Evolutionary conservation across 2,888 invertebrate species (phyloP).

Genomic region (Brachynemurus nebulosus): DNA sequence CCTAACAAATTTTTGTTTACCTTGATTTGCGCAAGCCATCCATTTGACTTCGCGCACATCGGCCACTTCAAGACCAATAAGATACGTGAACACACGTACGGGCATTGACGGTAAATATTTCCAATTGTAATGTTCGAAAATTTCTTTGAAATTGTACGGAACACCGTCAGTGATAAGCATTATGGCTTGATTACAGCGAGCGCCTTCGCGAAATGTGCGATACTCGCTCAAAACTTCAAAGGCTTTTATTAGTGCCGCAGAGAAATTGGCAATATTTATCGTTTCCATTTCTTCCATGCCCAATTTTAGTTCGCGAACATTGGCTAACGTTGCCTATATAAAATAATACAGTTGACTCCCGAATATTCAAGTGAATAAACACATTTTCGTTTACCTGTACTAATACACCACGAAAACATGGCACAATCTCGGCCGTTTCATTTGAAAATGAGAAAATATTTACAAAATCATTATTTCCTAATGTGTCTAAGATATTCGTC

Average conservation of each 20-base stretch:
- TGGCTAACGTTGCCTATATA: conserved; percentile 67
- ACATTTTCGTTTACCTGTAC: conserved; percentile 63
- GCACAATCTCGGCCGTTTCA: conserved; percentile 64
- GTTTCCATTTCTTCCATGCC: conserved; percentile 67
- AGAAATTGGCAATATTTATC: conserved; percentile 87
- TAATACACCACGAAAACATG: conserved; percentile 77
- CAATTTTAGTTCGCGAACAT: conserved; percentile 68
- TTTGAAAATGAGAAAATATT: conserved; percentile 89
- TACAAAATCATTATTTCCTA: conserved; percentile 96
- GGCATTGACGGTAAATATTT: conserved; percentile 56
- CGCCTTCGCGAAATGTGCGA: conserved; percentile 40
- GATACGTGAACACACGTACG: conserved; percentile 92
- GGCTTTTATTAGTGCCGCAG: conserved; percentile 73
- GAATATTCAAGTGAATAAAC: background rate
- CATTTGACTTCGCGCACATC: conserved; percentile 88
- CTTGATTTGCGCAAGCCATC: conserved; percentile 97
- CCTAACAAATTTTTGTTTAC: conserved; percentile 26
- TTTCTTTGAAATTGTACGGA: conserved; percentile 82
- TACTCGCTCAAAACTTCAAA: conserved; percentile 70
- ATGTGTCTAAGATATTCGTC: conserved; percentile 83
- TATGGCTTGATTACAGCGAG: conserved; percentile 66
- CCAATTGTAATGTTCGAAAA: conserved; percentile 87
- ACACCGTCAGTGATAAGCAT: conserved; percentile 95
- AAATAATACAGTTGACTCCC: background rate
- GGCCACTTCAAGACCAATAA: conserved; percentile 76